These are phyloP conservation scores for Agrotis exclamationis DNA, from an alignment of 2,888 invertebrate species.

Conservation along the genomic window DNA sequence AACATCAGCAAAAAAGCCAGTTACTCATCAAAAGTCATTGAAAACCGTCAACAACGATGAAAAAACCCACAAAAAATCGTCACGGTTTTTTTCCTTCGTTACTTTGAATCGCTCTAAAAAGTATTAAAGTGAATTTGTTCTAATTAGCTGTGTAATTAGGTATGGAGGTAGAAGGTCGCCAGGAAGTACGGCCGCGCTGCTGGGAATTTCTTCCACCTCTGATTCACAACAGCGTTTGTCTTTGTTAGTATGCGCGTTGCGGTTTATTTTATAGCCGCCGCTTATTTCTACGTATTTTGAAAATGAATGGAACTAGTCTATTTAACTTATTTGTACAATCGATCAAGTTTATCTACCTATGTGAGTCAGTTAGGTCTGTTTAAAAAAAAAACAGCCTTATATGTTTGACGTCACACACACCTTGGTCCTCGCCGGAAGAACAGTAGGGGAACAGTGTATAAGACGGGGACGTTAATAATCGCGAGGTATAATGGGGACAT, in stretches of 20 bases:
- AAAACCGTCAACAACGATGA: conserved; percentile 19
- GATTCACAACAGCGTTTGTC: conserved; percentile 62
- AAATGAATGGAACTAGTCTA: conserved; percentile 22
- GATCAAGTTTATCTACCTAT: conserved; percentile 10
- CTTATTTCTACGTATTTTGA: conserved; percentile 41
- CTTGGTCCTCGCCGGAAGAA: not conserved
- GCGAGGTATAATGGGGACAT: too few relatives aligned
- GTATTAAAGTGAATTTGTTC: conserved; percentile 58
- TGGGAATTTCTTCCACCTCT: conserved; percentile 70
- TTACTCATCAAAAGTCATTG: conserved; percentile 33
- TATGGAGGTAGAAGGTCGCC: conserved; percentile 69
- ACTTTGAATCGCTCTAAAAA: conserved; percentile 44
- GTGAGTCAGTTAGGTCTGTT: not conserved
- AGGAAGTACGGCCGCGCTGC: conserved; percentile 62
- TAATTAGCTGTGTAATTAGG: conserved; percentile 65
- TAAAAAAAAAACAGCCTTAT: conserved; percentile 9
- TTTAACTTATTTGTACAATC: conserved; percentile 7
- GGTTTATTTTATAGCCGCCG: conserved; percentile 51
- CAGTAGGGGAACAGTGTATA: too few relatives aligned
- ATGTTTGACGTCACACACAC: conserved; percentile 3
- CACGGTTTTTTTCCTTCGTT: conserved; percentile 33
- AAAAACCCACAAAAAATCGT: conserved; percentile 31
- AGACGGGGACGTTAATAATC: too few relatives aligned
- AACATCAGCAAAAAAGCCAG: conserved; percentile 9
- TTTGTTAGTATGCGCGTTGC: conserved; percentile 62